Evolutionary conservation across 2,888 invertebrate genomes (phyloP).

Genomic region (Strigamia maritima): DNA sequence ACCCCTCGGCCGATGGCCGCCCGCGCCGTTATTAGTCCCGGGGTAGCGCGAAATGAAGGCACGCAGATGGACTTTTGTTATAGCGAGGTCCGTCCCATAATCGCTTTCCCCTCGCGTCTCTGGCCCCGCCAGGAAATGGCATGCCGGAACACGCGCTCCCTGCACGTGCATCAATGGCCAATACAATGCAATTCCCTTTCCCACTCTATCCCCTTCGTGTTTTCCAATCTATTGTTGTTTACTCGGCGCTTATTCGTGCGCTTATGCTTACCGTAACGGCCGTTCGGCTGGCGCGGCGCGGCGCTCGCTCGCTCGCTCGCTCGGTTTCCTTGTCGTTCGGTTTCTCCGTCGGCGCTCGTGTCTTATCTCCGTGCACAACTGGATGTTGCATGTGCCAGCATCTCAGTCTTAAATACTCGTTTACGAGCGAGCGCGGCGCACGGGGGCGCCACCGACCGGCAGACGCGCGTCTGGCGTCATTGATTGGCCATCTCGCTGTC

Average conservation of each 20-base stretch:
- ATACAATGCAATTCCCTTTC: not conserved
- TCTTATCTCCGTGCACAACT: constrained; percentile 30
- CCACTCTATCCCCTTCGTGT: not conserved
- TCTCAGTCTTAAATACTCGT: constrained; percentile 23
- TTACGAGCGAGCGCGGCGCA: not conserved
- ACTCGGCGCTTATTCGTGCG: not conserved
- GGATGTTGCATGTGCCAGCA: constrained; percentile 12
- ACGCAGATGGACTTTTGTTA: constrained; percentile 1
- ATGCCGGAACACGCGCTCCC: constrained; percentile 31
- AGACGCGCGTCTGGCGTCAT: constrained; percentile 17
- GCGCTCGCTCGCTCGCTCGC: too few relatives aligned
- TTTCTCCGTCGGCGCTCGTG: not conserved
- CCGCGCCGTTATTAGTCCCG: not conserved
- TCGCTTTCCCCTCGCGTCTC: constrained; percentile 22
- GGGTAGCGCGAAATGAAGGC: not conserved
- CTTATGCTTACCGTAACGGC: not conserved
- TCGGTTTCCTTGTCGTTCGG: too few relatives aligned
- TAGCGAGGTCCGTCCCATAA: constrained; percentile 4
- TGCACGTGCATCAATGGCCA: constrained; percentile 32
- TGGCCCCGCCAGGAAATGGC: constrained; percentile 25
- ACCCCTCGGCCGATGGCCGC: not conserved
- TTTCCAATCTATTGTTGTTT: constrained; percentile 21
- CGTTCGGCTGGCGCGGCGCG: not conserved
- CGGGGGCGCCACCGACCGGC: constrained; percentile 26
- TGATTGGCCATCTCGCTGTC: constrained; percentile 39